phyloP scores from a whole-genome alignment of 2,888 invertebrate genomes.

The Anagyrus pseudococci region DNA sequence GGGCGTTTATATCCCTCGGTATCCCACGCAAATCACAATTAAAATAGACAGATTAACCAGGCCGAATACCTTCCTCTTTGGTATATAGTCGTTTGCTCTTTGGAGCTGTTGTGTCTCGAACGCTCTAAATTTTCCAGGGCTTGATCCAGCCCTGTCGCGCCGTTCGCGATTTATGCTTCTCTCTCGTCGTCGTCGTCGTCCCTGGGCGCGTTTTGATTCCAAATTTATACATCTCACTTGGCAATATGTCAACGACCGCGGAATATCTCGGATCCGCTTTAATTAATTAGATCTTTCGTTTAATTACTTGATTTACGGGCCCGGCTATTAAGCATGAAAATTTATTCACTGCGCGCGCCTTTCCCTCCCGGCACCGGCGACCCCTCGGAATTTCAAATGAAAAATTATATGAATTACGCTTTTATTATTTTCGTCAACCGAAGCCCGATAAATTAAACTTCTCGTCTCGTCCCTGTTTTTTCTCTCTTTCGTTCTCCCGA shows the following conservation, averaged over 20 bases:
- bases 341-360: not conserved
- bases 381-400: too few species aligned
- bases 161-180: slow-evolving; percentile 17
- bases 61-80: not conserved
- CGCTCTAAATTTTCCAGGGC: not conserved
- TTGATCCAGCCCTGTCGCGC: not conserved
- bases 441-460: too few species aligned
- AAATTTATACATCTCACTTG: slow-evolving; percentile 22
- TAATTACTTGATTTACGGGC: too few species aligned
- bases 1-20: not conserved
- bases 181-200: too few species aligned
- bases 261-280: not conserved
- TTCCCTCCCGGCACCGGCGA: too few species aligned
- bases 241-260: slow-evolving; percentile 12
- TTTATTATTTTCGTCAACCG: too few species aligned
- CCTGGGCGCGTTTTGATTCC: slow-evolving; percentile 22
- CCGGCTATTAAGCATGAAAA: too few species aligned
- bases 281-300: not conserved
- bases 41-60: slow-evolving; percentile 32
- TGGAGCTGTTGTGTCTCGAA: slow-evolving; percentile 18
- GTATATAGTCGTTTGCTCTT: too few species aligned
- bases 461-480: too few species aligned
- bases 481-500: too few species aligned
- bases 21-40: slow-evolving; percentile 16
- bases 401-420: too few species aligned